These are phyloP conservation scores for Athalia cordata DNA, from an alignment of 2,888 invertebrate species.

Conservation along the genomic window DNA sequence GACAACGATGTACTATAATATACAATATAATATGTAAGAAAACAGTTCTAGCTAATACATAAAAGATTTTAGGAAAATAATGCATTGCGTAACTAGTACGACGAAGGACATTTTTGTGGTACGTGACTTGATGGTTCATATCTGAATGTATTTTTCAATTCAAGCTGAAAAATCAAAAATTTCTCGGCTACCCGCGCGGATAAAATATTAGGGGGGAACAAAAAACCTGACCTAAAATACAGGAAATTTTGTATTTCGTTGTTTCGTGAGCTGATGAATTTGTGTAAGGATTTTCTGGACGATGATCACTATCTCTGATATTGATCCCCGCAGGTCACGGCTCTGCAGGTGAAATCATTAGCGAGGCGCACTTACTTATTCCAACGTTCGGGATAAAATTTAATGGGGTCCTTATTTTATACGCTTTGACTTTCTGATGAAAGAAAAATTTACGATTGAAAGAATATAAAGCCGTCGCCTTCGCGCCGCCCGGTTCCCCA, in stretches of 20 bases:
- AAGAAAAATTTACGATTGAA: constrained; percentile 4
- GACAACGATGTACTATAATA: not conserved
- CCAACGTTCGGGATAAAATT: constrained; percentile 16
- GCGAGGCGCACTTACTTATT: not conserved
- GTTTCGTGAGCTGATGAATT: not conserved
- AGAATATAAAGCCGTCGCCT: not conserved
- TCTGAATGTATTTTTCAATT: too few species aligned
- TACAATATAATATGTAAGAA: not conserved
- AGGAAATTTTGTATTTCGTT: too few species aligned
- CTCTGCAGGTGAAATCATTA: not conserved
- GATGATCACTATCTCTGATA: constrained; percentile 6
- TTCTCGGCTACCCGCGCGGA: too few species aligned
- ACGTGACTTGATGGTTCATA: too few species aligned
- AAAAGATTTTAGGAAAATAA: not conserved
- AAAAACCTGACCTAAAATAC: too few species aligned
- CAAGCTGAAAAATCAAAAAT: too few species aligned
- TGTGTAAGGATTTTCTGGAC: not conserved
- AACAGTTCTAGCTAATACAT: constrained; percentile 2
- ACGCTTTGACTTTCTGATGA: constrained; percentile 9
- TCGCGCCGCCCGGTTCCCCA: not conserved
- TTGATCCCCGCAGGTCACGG: constrained; percentile 7
- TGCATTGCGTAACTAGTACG: constrained; percentile 23
- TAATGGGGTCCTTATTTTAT: constrained; percentile 8
- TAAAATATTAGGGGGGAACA: too few species aligned
- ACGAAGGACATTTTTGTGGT: not conserved